Conservation (phyloP, 2,888 invertebrate species). For the Lysandra coridon region DNA sequence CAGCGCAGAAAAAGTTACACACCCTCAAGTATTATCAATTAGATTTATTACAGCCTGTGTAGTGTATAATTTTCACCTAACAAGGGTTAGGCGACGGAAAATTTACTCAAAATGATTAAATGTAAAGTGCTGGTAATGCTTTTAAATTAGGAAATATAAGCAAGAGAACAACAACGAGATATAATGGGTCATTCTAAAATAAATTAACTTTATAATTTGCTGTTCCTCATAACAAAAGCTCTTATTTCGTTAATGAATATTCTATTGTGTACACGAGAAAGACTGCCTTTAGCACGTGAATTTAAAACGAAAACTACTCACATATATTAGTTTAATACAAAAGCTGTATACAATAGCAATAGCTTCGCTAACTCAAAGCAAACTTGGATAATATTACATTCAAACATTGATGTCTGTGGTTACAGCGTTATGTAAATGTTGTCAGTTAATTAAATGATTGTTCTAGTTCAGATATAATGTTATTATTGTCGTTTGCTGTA, state of each 20-base stretch:
- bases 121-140: no score
- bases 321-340: conserved; percentile 22
- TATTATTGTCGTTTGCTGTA: background rate
- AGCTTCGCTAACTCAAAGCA: conserved; percentile 14
- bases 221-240: background rate
- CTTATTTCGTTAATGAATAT: background rate
- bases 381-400: conserved; percentile 21
- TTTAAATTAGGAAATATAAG: background rate
- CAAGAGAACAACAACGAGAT: background rate
- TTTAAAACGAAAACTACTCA: conserved; percentile 19
- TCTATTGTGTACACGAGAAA: background rate
- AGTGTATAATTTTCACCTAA: no score
- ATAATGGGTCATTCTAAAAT: background rate
- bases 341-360: background rate
- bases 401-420: conserved; percentile 26
- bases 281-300: conserved; percentile 2
- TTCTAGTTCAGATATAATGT: background rate
- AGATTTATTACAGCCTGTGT: no score
- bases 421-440: conserved; percentile 21
- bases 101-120: background rate
- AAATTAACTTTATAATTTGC: background rate
- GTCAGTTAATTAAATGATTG: conserved; percentile 24
- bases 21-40: no score
- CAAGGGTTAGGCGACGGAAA: background rate
- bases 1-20: no score